Base-by-base conservation (phyloP, 2,888 invertebrate species). In the Tetranychus truncatus region DNA sequence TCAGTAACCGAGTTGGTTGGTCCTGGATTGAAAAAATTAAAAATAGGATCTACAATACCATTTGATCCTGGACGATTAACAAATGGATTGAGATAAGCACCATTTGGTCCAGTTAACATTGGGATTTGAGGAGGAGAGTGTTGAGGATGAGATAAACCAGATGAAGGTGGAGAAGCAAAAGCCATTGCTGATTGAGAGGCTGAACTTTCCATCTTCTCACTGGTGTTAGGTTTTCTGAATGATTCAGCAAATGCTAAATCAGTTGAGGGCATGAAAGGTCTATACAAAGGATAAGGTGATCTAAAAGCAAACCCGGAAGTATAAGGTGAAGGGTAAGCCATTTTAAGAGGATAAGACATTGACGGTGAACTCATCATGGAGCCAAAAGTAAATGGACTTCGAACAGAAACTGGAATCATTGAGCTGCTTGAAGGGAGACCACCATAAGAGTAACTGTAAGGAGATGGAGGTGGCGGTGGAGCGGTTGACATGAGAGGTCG, bases 21-120 rank as follows among this genome's bases (percentile, higher is more conserved):
- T 6, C 34, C 34, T n/a, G 69, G 69, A 24, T 69, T 69, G 69
- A 69, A 69, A 21, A 69, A 69, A 69, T 69, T 69, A 69, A 69
- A 69, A 20, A 69, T 69, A 6, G 20, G 20, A 69, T 69, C 21
- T 9, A 55, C 55, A 1, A 55, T 15, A 55, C 55, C 55, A 24
- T 69, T 69, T 11, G 69, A 20, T 69, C 69, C 69, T 69, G 20
- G 69, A 20, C 69, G 69, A 69, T 69, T 69, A 24, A 69, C 34
- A 21, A 69, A 24, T 20, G 69, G 69, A 6, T 20, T 20, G 20
- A 24, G 21, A 20, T 11, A 24, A 20, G 11, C 34, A 24, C 34
- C 21, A 11, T 18, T 20, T 20, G 20, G 20, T 20, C 34, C 69
- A 21, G 69, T 4, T 21, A 24, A 24, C 20, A 24, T 20, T 11